Percentiles rank a stretch among this genome's conserved stretches.
Conservation (phyloP, 2,888 invertebrate species). For the Volucella bombylans region DNA sequence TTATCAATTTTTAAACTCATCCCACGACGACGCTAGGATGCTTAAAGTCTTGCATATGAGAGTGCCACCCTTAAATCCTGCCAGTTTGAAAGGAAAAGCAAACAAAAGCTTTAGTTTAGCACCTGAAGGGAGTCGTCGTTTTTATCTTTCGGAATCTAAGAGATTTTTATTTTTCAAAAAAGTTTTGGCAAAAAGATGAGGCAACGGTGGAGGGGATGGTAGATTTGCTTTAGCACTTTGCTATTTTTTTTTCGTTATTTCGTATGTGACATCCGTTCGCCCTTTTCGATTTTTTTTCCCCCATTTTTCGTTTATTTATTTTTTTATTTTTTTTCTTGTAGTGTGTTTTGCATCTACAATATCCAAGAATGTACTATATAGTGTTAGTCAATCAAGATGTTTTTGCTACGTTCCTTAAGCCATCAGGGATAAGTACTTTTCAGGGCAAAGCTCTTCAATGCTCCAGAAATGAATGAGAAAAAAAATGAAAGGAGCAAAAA, state of each 20-base stretch:
- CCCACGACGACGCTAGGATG: background rate
- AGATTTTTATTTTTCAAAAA: conserved; percentile 16
- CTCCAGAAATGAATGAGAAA: conserved; percentile 12
- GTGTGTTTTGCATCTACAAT: conserved; percentile 19
- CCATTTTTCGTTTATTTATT: background rate
- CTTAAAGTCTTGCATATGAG: background rate
- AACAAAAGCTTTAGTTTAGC: conserved; percentile 28
- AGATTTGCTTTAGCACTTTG: conserved; percentile 24
- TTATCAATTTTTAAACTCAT: conserved; percentile 32
- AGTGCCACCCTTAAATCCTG: background rate
- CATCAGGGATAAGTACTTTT: conserved; percentile 46
- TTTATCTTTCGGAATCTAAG: conserved; percentile 17
- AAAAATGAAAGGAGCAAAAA: background rate
- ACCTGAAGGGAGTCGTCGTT: conserved; percentile 36
- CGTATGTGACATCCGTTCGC: conserved; percentile 42
- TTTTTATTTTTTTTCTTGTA: background rate
- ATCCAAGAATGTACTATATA: conserved; percentile 26
- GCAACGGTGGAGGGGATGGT: background rate
- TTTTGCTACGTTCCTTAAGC: conserved; percentile 38
- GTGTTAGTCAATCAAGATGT: conserved; percentile 68
- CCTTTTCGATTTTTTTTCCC: conserved; percentile 30
- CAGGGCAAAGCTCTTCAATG: conserved; percentile 36
- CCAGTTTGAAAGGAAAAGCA: background rate
- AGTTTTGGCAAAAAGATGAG: background rate
- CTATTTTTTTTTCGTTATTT: background rate